Evolutionary conservation across 2,113 vertebrate genomes (phyloP), one percentile per base, ranked within the genome.

Genomic region (Aspidoscelis tigris): DNA sequence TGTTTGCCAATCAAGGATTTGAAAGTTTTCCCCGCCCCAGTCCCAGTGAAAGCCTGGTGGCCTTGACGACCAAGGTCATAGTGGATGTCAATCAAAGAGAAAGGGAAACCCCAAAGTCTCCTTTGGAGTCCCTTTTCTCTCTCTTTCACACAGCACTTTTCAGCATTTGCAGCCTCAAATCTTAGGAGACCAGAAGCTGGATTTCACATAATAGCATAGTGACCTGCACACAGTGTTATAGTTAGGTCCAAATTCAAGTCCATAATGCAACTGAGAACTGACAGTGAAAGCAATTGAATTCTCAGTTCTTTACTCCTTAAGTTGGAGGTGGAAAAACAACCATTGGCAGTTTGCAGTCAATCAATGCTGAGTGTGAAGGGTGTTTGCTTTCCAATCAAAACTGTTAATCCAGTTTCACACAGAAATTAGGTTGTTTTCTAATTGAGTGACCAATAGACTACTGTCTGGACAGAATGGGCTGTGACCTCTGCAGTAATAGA

Each of bases 191-290:
- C 50, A 70, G 76, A 69, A 76, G 47, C 41, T 76, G 78, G 44
- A 76, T 81, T 90, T 89, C 83, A 84, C 7, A 74, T 83, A 88
- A 82, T 64, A 53, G 44, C 83, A 79, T 84, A 41, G 55, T 82
- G 82, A 88, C 58, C 81, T 85, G 50, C 81, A 88, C 24, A 39
- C 80, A 74, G 88, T 88, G 6, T 84, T 82, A 82, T 88, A 90
- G 78, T 89, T 69, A 86, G 24, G 69, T 58, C n/a, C 81, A 73
- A 85, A 90, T 85, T 86, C 66, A 72, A 84, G 72, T 41, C 82
- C 18, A 39, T 70, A 89, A 90, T 87, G 83, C 53, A 90, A 90
- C 89, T 78, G 39, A 79, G 24, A 71, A 84, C 86, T 83, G 33
- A 71, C 84, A 91, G 53, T 41, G 61, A 24, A 88, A n/a, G 58